These are phyloP conservation scores for Abramis brama DNA, from an alignment of 2,113 vertebrate genomes.

Conservation along the genomic window DNA sequence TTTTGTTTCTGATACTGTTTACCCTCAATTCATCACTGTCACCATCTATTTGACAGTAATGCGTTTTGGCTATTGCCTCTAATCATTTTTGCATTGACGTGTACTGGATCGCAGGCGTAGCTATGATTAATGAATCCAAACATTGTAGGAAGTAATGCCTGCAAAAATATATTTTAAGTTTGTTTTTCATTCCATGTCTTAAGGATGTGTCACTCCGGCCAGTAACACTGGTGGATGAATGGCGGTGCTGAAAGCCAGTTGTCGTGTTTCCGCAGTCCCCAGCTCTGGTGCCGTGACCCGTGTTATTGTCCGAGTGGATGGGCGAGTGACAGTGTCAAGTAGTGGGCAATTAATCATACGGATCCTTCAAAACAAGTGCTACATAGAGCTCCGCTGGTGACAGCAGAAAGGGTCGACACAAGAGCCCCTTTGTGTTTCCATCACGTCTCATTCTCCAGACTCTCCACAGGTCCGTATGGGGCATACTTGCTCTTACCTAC, in stretches of 20 bases:
- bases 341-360: constrained; percentile 75
- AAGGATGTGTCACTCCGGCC: constrained; percentile 49
- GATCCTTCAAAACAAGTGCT: constrained; percentile 72
- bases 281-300: constrained; percentile 66
- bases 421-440: constrained; percentile 73
- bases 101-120: background rate
- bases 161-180: constrained; percentile 65
- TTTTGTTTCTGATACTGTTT: constrained; percentile 37
- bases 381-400: constrained; percentile 54
- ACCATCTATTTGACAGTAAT: constrained; percentile 59
- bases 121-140: constrained; percentile 61
- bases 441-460: constrained; percentile 69
- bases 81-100: constrained; percentile 27
- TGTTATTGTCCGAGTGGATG: constrained; percentile 73
- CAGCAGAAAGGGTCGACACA: constrained; percentile 68
- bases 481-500: constrained; percentile 30
- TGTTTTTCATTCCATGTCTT: constrained; percentile 53
- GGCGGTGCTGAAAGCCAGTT: constrained; percentile 63
- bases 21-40: constrained; percentile 62
- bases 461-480: constrained; percentile 60
- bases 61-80: background rate
- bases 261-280: constrained; percentile 48
- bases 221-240: constrained; percentile 53
- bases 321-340: constrained; percentile 79
- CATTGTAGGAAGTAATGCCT: constrained; percentile 31